phyloP scores from a whole-genome alignment of 2,797 vertebrate genomes.

The Apogon hyalosoma region DNA sequence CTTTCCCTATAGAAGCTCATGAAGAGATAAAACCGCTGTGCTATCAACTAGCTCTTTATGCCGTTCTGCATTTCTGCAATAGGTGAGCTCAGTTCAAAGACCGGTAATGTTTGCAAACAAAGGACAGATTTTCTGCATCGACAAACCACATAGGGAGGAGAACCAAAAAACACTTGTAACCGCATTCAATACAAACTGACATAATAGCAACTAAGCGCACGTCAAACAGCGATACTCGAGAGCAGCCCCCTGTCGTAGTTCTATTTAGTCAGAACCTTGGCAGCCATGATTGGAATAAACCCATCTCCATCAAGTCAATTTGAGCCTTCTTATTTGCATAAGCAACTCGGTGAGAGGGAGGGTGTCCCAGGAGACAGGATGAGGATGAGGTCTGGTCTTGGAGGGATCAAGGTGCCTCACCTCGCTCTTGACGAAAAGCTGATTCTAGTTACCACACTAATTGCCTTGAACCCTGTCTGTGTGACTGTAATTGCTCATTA shows the following conservation, averaged over 20 bases:
- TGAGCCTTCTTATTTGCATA: constrained; percentile 70
- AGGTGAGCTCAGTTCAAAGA: constrained; percentile 66
- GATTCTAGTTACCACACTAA: constrained; percentile 73
- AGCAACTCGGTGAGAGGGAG: constrained; percentile 43
- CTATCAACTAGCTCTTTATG: constrained; percentile 77
- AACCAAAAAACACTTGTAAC: constrained; percentile 59
- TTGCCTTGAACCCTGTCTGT: constrained; percentile 71
- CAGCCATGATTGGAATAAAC: constrained; percentile 72
- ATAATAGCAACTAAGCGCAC: constrained; percentile 28
- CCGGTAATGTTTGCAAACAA: constrained; percentile 43
- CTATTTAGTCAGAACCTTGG: constrained; percentile 57
- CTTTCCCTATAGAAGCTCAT: constrained; percentile 77
- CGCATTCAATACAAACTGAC: constrained; percentile 54
- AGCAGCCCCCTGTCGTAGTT: constrained; percentile 48
- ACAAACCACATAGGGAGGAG: constrained; percentile 24
- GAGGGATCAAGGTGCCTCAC: constrained; percentile 71
- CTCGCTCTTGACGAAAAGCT: constrained; percentile 63
- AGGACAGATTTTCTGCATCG: constrained; percentile 45
- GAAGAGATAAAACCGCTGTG: constrained; percentile 80
- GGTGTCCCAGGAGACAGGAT: constrained; percentile 52
- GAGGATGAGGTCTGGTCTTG: constrained; percentile 64
- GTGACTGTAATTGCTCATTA: constrained; percentile 78
- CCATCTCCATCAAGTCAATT: constrained; percentile 74
- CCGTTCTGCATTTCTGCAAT: constrained; percentile 53
- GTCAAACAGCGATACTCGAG: constrained; percentile 56